Percentiles rank a stretch among this genome's conserved stretches.
These are phyloP conservation scores for Ochlodes sylvanus DNA, from an alignment of 2,888 invertebrate genomes.

Conservation along the genomic window DNA sequence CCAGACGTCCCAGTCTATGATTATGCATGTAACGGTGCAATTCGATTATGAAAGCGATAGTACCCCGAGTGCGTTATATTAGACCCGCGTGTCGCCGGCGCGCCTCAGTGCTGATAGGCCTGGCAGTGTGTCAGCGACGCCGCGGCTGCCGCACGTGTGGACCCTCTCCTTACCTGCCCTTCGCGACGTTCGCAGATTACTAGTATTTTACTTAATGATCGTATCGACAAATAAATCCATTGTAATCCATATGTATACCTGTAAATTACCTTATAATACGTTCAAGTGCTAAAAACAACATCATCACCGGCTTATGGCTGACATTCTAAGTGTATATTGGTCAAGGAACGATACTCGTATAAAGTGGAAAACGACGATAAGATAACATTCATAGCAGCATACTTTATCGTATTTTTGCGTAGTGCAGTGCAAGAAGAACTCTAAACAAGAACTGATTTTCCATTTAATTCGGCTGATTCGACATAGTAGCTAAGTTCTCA, in stretches of 20 bases:
- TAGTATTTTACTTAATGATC: not conserved
- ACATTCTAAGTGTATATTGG: constrained; percentile 58
- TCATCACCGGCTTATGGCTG: constrained; percentile 44
- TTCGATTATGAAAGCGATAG: constrained; percentile 69
- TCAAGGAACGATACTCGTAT: constrained; percentile 58
- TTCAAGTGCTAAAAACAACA: constrained; percentile 45
- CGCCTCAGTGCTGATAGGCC: constrained; percentile 45
- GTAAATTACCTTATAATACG: not conserved
- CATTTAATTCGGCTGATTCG: constrained; percentile 59
- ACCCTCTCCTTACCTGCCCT: constrained; percentile 12
- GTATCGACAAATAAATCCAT: constrained; percentile 38
- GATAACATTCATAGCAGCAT: constrained; percentile 60
- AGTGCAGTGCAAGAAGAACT: constrained; percentile 56
- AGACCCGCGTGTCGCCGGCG: constrained; percentile 18
- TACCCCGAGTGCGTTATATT: constrained; percentile 46
- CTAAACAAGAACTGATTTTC: constrained; percentile 66
- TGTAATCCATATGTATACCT: constrained; percentile 1
- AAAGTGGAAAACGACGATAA: constrained; percentile 75
- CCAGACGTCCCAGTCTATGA: constrained; percentile 10
- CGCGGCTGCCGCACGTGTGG: constrained; percentile 59
- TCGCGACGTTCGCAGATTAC: constrained; percentile 22
- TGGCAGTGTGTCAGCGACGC: constrained; percentile 59
- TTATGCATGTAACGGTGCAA: constrained; percentile 57
- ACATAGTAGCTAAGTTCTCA: constrained; percentile 51
- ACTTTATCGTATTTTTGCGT: constrained; percentile 59